phyloP scores from a whole-genome alignment of 2,888 invertebrate species.

The Tenthredo livida region DNA sequence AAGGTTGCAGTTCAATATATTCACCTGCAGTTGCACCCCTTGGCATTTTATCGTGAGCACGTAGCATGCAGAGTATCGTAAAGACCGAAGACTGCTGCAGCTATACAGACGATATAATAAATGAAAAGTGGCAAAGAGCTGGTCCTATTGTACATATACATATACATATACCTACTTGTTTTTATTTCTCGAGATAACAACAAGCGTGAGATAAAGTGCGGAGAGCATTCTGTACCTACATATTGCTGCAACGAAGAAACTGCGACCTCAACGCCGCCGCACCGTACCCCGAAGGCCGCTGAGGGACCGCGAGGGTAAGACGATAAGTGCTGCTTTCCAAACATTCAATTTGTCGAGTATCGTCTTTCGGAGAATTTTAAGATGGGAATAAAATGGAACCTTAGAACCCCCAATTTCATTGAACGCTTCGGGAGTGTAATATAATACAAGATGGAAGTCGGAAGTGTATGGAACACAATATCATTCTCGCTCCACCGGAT shows the following conservation, averaged over 20 bases:
- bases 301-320: slow-evolving; percentile 49
- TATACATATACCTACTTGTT: too few species aligned
- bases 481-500: slow-evolving; percentile 49
- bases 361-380: slow-evolving; percentile 59
- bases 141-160: neutral
- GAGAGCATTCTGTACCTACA: slow-evolving; percentile 54
- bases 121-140: neutral
- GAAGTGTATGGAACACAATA: slow-evolving; percentile 53
- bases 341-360: slow-evolving; percentile 74
- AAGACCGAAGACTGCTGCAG: slow-evolving; percentile 19
- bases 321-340: slow-evolving; percentile 64
- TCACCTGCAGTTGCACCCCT: neutral
- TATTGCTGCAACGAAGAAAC: slow-evolving; percentile 45
- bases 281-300: slow-evolving; percentile 32
- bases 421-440: slow-evolving; percentile 45
- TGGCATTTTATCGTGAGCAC: neutral
- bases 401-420: slow-evolving; percentile 52
- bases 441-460: slow-evolving; percentile 51
- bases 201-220: neutral
- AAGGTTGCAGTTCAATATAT: neutral
- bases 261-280: neutral
- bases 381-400: slow-evolving; percentile 54
- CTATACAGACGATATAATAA: slow-evolving; percentile 1
- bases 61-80: neutral
- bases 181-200: slow-evolving; percentile 1